Base-by-base conservation (phyloP, 1,140 invertebrate genomes). In the Drosophila arizonae region DNA sequence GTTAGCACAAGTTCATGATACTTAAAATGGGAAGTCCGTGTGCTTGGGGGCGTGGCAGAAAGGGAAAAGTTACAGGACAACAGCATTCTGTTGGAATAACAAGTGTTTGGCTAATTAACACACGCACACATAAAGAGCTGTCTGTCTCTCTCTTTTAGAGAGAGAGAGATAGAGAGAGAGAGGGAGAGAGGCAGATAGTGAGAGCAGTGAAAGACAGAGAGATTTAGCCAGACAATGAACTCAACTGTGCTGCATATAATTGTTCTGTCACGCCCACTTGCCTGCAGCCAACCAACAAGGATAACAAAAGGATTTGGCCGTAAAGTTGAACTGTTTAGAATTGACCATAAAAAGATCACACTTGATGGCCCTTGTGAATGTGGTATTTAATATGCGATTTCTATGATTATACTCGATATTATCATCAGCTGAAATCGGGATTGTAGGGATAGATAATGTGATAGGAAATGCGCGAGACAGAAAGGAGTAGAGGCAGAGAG, bases 101-200 rank as follows among this genome's bases (percentile, higher is more conserved):
- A 85, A 85, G 78, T 79, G 82, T 87, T 79, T 79, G 66, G 66
- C 79, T 86, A 86, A 86, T 86, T 82, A 87, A 68, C 55, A 58
- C 60, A 52, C 74, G 50, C 57, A 76, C 72, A 68, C 46, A 69
- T 62, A 60, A n/a, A 45, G 43, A 15, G n/a, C n/a, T n/a, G n/a
- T n/a, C n/a, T n/a, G n/a, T n/a, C n/a, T n/a, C n/a, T n/a, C n/a
- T n/a, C n/a, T n/a, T n/a, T n/a, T 0, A 45, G 41, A 43, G 3
- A 13, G n/a, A 5, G 43, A 55, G 43, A 45, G 43, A 15, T 0
- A 45, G 41, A 43, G 3, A 13, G n/a, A 5, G 43, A 55, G 24
- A 48, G 41, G 11, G 54, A 72, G 43, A 15, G 43, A 45, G 43
- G n/a, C 13, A 43, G 41, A n/a, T 1, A 43, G 39, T n/a, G 39